These are phyloP conservation scores for Nasonia vitripennis DNA, from an alignment of 1,140 invertebrate genomes.

Conservation along the genomic window DNA sequence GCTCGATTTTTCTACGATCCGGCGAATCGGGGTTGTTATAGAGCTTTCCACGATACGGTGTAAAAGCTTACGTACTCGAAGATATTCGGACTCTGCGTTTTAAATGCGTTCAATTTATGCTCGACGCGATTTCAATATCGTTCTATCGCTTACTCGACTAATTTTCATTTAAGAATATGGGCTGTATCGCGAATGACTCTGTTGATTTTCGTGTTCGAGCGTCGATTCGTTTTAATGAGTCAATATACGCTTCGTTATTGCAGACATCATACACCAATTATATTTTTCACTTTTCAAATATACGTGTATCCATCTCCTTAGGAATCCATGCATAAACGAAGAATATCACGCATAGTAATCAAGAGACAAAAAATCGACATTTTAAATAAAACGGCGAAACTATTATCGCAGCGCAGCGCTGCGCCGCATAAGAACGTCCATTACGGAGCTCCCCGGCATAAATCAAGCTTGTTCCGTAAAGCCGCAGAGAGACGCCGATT, in stretches of 20 bases:
- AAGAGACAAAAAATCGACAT: not conserved
- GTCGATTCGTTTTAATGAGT: not conserved
- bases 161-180: conserved; percentile 1
- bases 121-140: not conserved
- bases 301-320: too few relatives aligned
- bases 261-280: too few relatives aligned
- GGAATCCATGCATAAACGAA: not conserved
- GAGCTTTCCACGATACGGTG: not conserved
- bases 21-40: not conserved
- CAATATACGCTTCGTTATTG: not conserved
- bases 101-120: not conserved
- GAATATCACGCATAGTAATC: not conserved
- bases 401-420: conserved; percentile 7
- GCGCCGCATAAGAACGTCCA: conserved; percentile 55
- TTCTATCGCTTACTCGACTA: not conserved
- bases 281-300: too few relatives aligned
- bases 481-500: conserved; percentile 1
- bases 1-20: not conserved
- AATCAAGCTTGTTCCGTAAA: conserved; percentile 60
- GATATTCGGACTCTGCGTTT: not conserved
- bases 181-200: not conserved
- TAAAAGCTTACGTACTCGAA: conserved; percentile 1
- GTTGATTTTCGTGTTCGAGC: not conserved
- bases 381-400: not conserved
- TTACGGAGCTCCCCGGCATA: conserved; percentile 58